Percentiles rank a stretch among this genome's conserved stretches.
These are phyloP conservation scores for Lasioglossum malachurum DNA, from an alignment of 2,888 invertebrate genomes.

Conservation along the genomic window DNA sequence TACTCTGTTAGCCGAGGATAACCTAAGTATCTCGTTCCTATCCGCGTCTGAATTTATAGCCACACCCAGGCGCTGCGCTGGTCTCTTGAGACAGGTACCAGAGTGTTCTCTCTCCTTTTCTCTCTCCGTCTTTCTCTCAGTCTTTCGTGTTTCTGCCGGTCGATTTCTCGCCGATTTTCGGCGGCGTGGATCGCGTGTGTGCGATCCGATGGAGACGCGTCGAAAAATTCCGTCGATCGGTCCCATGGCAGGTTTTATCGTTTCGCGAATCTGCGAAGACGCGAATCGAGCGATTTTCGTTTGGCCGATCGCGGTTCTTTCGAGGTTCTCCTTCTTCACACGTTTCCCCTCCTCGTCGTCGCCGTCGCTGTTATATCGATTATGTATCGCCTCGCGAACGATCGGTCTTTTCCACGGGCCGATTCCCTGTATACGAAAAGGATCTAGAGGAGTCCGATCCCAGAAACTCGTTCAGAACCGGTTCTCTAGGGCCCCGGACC, in stretches of 20 bases:
- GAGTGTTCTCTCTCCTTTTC: background rate
- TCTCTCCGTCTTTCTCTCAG: too few relatives aligned
- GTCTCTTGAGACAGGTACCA: constrained; percentile 58
- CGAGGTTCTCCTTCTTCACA: background rate
- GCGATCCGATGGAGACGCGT: background rate
- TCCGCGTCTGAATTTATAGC: constrained; percentile 59
- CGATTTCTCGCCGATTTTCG: constrained; percentile 33
- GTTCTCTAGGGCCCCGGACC: constrained; percentile 59
- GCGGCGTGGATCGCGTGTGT: background rate
- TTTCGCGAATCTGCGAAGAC: constrained; percentile 1
- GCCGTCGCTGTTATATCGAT: constrained; percentile 23
- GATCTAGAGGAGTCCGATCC: constrained; percentile 57
- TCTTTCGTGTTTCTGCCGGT: background rate
- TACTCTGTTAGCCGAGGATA: constrained; percentile 45
- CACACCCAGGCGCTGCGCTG: constrained; percentile 44
- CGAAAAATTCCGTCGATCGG: constrained; percentile 1
- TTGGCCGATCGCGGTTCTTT: background rate
- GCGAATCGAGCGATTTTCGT: constrained; percentile 37
- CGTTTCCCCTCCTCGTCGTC: background rate
- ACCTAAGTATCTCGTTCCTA: constrained; percentile 59
- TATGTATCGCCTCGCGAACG: constrained; percentile 49
- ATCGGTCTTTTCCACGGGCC: constrained; percentile 66
- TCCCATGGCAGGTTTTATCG: constrained; percentile 14
- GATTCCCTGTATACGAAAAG: constrained; percentile 64
- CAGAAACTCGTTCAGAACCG: constrained; percentile 77